Percentiles rank a stretch among this genome's conserved stretches.
phyloP scores from a whole-genome alignment of 2,113 vertebrate species.

The Speoplatyrhinus poulsoni region DNA sequence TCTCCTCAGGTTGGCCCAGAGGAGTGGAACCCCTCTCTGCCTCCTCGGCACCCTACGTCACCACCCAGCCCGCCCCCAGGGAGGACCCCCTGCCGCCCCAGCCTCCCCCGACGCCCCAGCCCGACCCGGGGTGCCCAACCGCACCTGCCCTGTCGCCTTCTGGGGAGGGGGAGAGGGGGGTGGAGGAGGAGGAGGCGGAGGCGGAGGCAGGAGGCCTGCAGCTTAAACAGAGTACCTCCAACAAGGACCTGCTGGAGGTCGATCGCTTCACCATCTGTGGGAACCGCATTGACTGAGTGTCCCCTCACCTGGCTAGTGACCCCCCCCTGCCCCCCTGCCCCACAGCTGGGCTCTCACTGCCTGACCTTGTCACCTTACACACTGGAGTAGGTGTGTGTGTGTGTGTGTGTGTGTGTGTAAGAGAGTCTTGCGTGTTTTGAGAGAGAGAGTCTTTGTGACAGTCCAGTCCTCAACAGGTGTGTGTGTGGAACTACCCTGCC shows the following conservation, averaged over 20 bases:
- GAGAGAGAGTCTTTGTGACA: too few relatives aligned
- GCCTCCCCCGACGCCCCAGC: conserved; percentile 16
- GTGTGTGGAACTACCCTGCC: too few relatives aligned
- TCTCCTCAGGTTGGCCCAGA: conserved; percentile 70
- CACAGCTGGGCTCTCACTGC: conserved; percentile 12
- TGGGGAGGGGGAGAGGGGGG: not conserved
- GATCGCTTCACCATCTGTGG: conserved; percentile 98
- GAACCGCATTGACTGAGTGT: conserved; percentile 89
- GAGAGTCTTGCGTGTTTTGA: too few relatives aligned
- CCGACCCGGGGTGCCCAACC: conserved; percentile 59
- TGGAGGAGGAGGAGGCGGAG: conserved; percentile 76
- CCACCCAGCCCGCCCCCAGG: conserved; percentile 81
- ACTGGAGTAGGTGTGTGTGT: not conserved
- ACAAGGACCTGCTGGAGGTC: conserved; percentile 93
- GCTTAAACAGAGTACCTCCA: conserved; percentile 82
- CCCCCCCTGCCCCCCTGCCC: conserved; percentile 24
- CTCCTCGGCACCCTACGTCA: conserved; percentile 74
- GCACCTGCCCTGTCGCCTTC: conserved; percentile 75
- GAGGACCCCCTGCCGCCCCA: conserved; percentile 58
- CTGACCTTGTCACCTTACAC: not conserved
- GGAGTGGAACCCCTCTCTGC: conserved; percentile 58
- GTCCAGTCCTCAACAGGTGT: too few relatives aligned
- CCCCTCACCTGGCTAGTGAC: conserved; percentile 26
- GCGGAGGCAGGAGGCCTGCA: conserved; percentile 74
- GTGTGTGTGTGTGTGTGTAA: too few relatives aligned